phyloP scores from a whole-genome alignment of 2,113 vertebrate species.

The Salvelinus alpinus region DNA sequence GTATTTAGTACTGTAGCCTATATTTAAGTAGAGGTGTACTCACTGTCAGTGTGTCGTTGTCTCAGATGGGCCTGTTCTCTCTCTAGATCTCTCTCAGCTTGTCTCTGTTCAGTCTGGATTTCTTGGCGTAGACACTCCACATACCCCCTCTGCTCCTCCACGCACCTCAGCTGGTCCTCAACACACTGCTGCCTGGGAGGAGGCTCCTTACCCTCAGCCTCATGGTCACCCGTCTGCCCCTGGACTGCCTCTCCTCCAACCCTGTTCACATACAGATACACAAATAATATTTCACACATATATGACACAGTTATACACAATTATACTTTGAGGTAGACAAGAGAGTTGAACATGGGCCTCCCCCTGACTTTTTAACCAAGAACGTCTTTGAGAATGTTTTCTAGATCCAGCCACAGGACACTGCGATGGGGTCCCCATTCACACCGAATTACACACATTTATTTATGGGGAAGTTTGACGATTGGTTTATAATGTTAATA shows the following conservation, averaged over 20 bases:
- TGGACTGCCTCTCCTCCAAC: slow-evolving; percentile 39
- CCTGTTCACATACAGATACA: slow-evolving; percentile 36
- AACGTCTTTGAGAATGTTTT: too few relatives aligned
- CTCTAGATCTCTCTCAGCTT: slow-evolving; percentile 80
- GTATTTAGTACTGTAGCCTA: not conserved
- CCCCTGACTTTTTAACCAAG: too few relatives aligned
- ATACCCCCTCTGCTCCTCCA: slow-evolving; percentile 75
- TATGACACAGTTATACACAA: too few relatives aligned
- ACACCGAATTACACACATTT: too few relatives aligned
- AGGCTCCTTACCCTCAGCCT: slow-evolving; percentile 50
- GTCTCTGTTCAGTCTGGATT: slow-evolving; percentile 80
- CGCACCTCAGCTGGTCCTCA: slow-evolving; percentile 73
- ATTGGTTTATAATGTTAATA: too few relatives aligned
- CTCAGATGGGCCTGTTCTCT: slow-evolving; percentile 76
- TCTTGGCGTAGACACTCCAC: slow-evolving; percentile 81
- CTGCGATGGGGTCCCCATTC: too few relatives aligned
- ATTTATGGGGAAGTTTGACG: too few relatives aligned
- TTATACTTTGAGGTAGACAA: too few relatives aligned
- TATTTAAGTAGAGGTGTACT: slow-evolving; percentile 40
- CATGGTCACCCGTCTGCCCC: slow-evolving; percentile 42
- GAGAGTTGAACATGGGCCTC: too few relatives aligned
- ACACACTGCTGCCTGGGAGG: slow-evolving; percentile 63
- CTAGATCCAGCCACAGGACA: too few relatives aligned
- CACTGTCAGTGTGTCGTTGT: slow-evolving; percentile 82
- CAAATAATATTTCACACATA: not conserved